These are phyloP conservation scores for Ciconia maguari DNA, from an alignment of 2,113 vertebrate genomes.

Conservation along the genomic window DNA sequence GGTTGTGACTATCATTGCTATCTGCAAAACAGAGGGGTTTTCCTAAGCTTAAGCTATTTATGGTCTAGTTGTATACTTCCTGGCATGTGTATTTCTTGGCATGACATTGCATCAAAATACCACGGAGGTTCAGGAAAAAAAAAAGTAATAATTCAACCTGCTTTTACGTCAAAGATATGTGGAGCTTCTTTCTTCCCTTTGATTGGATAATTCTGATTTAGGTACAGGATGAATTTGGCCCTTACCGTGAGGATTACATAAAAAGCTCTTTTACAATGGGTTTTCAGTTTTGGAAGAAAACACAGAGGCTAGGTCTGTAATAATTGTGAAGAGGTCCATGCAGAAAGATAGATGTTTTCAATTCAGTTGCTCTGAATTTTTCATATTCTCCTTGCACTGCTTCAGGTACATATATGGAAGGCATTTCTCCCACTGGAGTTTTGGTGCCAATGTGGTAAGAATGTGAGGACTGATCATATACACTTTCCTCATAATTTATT, in stretches of 20 bases:
- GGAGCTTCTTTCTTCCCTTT: background rate
- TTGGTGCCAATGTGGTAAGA: conserved; percentile 31
- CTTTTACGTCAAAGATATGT: background rate
- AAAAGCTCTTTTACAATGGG: background rate
- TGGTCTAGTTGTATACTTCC: background rate
- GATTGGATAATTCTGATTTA: background rate
- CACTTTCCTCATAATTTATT: conserved; percentile 20
- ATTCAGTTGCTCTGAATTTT: conserved; percentile 38
- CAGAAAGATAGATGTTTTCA: conserved; percentile 32
- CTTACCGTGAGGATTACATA: background rate
- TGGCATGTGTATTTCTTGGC: background rate
- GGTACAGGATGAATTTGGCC: background rate
- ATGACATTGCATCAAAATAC: accelerated
- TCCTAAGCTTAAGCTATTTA: background rate
- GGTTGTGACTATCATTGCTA: background rate
- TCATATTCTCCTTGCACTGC: background rate
- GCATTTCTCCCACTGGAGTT: background rate
- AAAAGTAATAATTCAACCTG: background rate
- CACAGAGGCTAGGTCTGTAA: background rate
- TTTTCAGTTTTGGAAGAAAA: background rate
- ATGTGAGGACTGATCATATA: conserved; percentile 25
- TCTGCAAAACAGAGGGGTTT: background rate
- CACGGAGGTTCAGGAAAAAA: background rate
- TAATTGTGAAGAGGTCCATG: background rate
- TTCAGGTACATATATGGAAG: background rate